Percentiles rank a stretch among this genome's conserved stretches.
phyloP scores from a whole-genome alignment of 2,888 invertebrate species.

The Epiblema foenella region DNA sequence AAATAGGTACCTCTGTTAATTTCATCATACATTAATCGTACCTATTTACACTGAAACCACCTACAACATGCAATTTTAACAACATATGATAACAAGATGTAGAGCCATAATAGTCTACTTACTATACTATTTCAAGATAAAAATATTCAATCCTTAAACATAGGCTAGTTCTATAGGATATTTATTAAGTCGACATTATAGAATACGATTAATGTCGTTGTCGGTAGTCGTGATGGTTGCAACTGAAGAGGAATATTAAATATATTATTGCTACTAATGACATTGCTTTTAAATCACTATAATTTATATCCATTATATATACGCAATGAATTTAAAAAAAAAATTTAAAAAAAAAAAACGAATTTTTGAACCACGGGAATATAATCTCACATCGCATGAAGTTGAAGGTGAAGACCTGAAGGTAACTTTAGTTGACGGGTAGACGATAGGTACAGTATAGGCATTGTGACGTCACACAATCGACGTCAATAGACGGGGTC shows the following conservation, averaged over 20 bases:
- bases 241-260: not conserved
- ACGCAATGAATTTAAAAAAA: not conserved
- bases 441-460: not conserved
- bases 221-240: constrained; percentile 12
- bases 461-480: not conserved
- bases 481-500: not conserved
- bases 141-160: constrained; percentile 42
- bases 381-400: too few species aligned
- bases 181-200: constrained; percentile 38
- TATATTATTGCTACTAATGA: constrained; percentile 20
- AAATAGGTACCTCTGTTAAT: constrained; percentile 39
- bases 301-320: not conserved
- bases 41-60: constrained; percentile 74
- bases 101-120: constrained; percentile 62
- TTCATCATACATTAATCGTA: constrained; percentile 48
- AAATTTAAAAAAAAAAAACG: not conserved
- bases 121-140: constrained; percentile 45
- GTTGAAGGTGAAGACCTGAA: too few species aligned
- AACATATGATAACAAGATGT: constrained; percentile 68
- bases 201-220: constrained; percentile 29
- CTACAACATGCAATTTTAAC: constrained; percentile 75
- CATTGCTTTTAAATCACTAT: constrained; percentile 8
- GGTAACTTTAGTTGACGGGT: too few species aligned
- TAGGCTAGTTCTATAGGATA: constrained; percentile 50
- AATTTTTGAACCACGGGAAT: not conserved